Evolutionary conservation across 2,797 vertebrate genomes (phyloP).

Genomic region (Tokudaia tokunoshimensis): DNA sequence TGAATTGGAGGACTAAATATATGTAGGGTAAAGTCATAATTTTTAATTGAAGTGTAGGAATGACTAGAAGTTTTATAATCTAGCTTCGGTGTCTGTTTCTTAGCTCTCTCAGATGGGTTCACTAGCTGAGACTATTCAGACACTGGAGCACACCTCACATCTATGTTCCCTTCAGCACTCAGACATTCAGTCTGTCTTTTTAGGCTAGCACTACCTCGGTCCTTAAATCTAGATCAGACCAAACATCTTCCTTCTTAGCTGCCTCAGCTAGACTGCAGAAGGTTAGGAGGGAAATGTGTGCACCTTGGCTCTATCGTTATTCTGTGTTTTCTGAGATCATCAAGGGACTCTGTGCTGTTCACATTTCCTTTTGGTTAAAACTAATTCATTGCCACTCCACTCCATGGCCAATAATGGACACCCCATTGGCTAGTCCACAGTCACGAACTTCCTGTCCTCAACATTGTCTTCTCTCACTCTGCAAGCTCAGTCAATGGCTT

Average conservation of each 20-base stretch:
- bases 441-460: neutral
- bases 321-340: constrained; percentile 20
- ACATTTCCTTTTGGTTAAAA: neutral
- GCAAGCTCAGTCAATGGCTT: neutral
- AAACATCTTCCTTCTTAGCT: constrained; percentile 13
- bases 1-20: neutral
- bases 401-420: neutral
- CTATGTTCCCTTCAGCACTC: neutral
- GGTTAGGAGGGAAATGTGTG: neutral
- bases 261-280: neutral
- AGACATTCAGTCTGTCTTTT: constrained; percentile 18
- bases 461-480: neutral
- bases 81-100: neutral
- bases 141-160: neutral
- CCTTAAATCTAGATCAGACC: neutral
- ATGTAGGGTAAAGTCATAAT: neutral
- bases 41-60: constrained; percentile 11
- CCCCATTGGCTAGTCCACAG: neutral
- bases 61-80: neutral
- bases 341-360: neutral
- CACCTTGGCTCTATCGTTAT: neutral
- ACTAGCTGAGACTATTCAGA: neutral
- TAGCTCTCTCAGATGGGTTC: neutral
- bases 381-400: neutral
- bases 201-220: neutral